A percentile compares a stretch with the other conserved stretches of the same genome.
These are phyloP conservation scores for Plumapathes pennacea DNA, from an alignment of 92 coral and sea anemone genomes.

Conservation along the genomic window DNA sequence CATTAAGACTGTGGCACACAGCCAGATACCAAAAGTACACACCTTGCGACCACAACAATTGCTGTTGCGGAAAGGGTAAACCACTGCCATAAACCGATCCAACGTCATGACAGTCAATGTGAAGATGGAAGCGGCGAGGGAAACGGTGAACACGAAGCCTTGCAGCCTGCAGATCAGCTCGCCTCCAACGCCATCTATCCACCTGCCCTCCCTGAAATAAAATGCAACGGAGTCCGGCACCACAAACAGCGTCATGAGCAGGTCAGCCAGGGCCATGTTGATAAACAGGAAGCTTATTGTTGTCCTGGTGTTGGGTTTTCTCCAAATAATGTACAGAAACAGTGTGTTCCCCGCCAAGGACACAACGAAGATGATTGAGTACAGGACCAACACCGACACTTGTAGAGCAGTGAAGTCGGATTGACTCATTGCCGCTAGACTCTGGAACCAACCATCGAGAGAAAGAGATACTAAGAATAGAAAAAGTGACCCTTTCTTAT, in stretches of 20 bases:
- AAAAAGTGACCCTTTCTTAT: too few relatives aligned
- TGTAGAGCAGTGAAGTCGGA: too few relatives aligned
- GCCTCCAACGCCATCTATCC: slow-evolving; percentile 3
- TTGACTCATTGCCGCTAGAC: too few relatives aligned
- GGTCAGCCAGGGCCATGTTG: slow-evolving; percentile 34
- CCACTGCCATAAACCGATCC: slow-evolving; percentile 15
- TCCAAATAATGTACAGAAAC: slow-evolving; percentile 8
- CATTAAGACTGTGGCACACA: slow-evolving; percentile 1
- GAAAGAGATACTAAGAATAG: too few relatives aligned
- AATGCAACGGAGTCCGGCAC: slow-evolving; percentile 6
- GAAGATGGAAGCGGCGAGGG: slow-evolving; percentile 20
- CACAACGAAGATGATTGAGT: slow-evolving; percentile 3
- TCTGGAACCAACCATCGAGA: too few relatives aligned
- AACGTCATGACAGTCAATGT: slow-evolving; percentile 14
- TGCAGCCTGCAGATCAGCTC: slow-evolving; percentile 4
- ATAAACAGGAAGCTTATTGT: slow-evolving; percentile 12
- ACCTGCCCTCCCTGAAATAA: slow-evolving; percentile 2
- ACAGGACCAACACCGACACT: too few relatives aligned
- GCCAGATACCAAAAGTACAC: slow-evolving; percentile 5
- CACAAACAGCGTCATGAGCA: slow-evolving; percentile 11
- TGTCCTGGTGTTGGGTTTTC: slow-evolving; percentile 4
- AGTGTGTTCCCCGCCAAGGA: slow-evolving; percentile 16
- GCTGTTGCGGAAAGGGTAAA: slow-evolving; percentile 6
- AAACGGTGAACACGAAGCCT: neutral
- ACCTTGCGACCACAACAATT: slow-evolving; percentile 6